phyloP scores from a whole-genome alignment of 2,113 vertebrate species.

The Galbula dea region DNA sequence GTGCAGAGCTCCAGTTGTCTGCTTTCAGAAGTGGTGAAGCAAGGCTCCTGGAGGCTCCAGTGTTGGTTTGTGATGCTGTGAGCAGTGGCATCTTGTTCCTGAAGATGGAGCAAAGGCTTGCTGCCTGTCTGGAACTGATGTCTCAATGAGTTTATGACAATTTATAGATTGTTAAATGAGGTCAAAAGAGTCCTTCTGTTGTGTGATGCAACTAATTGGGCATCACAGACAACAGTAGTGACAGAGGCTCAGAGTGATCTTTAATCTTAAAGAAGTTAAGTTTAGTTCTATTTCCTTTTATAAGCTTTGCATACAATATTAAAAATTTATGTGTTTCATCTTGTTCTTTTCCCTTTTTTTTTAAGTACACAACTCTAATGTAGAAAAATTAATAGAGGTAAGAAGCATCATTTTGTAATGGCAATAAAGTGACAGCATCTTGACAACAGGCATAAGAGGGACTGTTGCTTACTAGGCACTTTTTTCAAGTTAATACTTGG shows the following conservation, averaged over 20 bases:
- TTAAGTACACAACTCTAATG: not conserved
- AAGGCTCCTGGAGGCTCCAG: not conserved
- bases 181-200: not conserved
- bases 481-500: not conserved
- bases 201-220: not conserved
- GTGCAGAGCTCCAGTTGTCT: not conserved
- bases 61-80: accelerated
- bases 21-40: not conserved
- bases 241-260: not conserved
- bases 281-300: not conserved
- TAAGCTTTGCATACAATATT: not conserved
- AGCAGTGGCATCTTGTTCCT: not conserved
- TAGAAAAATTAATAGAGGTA: not conserved
- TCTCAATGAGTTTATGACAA: not conserved
- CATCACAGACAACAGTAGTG: not conserved
- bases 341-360: not conserved
- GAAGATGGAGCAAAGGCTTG: not conserved
- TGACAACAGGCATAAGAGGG: not conserved
- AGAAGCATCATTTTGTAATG: not conserved
- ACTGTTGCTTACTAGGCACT: not conserved
- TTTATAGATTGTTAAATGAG: not conserved
- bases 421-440: not conserved
- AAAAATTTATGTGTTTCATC: not conserved
- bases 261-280: not conserved
- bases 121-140: not conserved